These are phyloP conservation scores for Hemibagrus wyckioides DNA, from an alignment of 2,113 vertebrate genomes.

Conservation along the genomic window DNA sequence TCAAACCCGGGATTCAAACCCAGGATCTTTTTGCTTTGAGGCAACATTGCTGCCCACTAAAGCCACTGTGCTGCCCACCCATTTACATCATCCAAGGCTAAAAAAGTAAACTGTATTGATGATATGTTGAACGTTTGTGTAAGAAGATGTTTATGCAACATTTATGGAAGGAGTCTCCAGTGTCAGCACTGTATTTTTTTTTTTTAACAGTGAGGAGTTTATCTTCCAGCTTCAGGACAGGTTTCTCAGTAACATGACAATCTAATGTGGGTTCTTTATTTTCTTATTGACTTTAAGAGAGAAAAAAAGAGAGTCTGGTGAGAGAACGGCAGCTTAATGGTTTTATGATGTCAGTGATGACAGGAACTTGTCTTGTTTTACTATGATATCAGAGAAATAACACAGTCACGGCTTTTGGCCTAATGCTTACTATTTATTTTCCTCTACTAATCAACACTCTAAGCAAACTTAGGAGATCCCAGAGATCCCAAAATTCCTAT, in stretches of 20 bases:
- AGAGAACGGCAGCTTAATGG: not conserved
- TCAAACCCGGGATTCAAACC: too few species aligned
- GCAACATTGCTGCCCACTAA: too few species aligned
- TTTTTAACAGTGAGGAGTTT: not conserved
- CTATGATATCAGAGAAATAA: not conserved
- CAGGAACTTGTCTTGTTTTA: not conserved
- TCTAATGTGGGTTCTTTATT: too few species aligned
- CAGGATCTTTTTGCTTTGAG: too few species aligned
- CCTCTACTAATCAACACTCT: not conserved
- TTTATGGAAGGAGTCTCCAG: not conserved
- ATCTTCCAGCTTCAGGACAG: not conserved
- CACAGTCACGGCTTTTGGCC: not conserved
- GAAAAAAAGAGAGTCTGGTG: not conserved
- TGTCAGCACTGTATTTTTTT: too few species aligned
- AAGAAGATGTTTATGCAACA: not conserved
- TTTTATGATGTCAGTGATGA: not conserved
- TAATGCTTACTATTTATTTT: not conserved
- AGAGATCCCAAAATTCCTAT: constrained; percentile 10
- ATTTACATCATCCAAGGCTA: not conserved
- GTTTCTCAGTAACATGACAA: not conserved
- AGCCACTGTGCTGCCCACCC: too few species aligned
- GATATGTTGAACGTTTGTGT: too few species aligned
- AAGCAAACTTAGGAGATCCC: constrained; percentile 7
- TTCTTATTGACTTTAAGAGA: not conserved
- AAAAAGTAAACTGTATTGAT: not conserved